A percentile compares a stretch with the other conserved stretches of the same genome.
phyloP scores from a whole-genome alignment of 1,140 invertebrate genomes.

The Kradibia gibbosae region DNA sequence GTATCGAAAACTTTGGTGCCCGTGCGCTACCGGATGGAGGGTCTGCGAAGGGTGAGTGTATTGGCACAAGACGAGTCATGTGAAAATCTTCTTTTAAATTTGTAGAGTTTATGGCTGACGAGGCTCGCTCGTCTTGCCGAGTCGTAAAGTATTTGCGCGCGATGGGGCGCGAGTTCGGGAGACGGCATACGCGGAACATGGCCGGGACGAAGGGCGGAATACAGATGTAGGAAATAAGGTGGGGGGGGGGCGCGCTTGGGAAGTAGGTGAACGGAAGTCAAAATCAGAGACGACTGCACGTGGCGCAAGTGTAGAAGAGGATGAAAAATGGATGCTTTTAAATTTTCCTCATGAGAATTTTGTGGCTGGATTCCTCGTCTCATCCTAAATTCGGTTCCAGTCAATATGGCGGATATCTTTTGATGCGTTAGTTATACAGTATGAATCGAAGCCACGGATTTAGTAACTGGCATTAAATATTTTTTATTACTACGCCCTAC shows the following conservation, averaged over 20 bases:
- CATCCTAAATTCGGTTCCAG: background rate
- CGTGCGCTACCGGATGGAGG: no score
- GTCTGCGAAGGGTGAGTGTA: background rate
- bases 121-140: constrained; percentile 34
- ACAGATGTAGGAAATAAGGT: background rate
- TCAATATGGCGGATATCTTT: background rate
- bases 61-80: constrained; percentile 3
- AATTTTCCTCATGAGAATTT: background rate
- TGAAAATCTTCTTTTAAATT: constrained; percentile 58
- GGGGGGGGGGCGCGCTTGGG: background rate
- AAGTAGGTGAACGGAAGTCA: background rate
- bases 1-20: constrained; percentile 29
- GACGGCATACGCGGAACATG: background rate
- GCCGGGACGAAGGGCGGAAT: background rate
- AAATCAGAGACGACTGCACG: background rate
- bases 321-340: background rate
- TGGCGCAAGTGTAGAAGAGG: background rate
- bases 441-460: constrained; percentile 1
- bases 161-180: constrained; percentile 16
- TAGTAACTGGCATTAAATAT: background rate
- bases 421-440: background rate
- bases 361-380: background rate
- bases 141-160: constrained; percentile 59
- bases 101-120: constrained; percentile 57
- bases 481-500: background rate